Conservation (phyloP, 1,140 invertebrate species). For the Cyrtorhinus lividipennis region DNA sequence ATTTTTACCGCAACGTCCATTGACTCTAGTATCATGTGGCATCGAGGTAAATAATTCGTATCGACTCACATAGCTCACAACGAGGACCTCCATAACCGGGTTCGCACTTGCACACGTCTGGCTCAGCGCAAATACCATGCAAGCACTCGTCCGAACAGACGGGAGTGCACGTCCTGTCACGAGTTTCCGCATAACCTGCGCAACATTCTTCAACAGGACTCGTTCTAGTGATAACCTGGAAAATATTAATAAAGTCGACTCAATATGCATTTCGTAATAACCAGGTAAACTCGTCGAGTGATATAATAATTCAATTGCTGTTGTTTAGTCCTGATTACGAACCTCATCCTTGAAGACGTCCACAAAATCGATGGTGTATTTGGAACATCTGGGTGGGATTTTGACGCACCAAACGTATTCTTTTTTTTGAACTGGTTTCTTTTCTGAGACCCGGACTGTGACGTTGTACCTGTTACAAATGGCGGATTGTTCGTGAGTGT, state of each 20-base stretch:
- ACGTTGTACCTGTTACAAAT: constrained; percentile 61
- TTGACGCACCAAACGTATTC: constrained; percentile 68
- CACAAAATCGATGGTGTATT: constrained; percentile 61
- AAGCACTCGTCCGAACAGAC: constrained; percentile 65
- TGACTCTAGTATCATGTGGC: too few relatives aligned
- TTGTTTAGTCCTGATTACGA: too few relatives aligned
- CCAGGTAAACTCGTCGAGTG: too few relatives aligned
- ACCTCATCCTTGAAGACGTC: constrained; percentile 52
- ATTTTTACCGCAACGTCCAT: too few relatives aligned
- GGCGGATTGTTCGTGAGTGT: too few relatives aligned
- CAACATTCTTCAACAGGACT: constrained; percentile 57
- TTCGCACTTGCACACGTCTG: constrained; percentile 73
- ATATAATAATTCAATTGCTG: too few relatives aligned
- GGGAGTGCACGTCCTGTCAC: constrained; percentile 49
- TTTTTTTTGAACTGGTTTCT: constrained; percentile 64
- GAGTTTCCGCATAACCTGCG: constrained; percentile 51
- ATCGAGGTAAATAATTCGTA: too few relatives aligned
- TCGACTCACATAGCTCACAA: constrained; percentile 71
- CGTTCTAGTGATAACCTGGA: constrained; percentile 38
- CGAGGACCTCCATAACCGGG: constrained; percentile 72
- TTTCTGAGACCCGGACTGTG: constrained; percentile 55
- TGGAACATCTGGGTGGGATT: constrained; percentile 70
- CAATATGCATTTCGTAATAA: too few relatives aligned
- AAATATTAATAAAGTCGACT: too few relatives aligned
- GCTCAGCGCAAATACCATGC: constrained; percentile 69